phyloP scores from a whole-genome alignment of 1,140 invertebrate species.

The Zaprionus gabonicus region DNA sequence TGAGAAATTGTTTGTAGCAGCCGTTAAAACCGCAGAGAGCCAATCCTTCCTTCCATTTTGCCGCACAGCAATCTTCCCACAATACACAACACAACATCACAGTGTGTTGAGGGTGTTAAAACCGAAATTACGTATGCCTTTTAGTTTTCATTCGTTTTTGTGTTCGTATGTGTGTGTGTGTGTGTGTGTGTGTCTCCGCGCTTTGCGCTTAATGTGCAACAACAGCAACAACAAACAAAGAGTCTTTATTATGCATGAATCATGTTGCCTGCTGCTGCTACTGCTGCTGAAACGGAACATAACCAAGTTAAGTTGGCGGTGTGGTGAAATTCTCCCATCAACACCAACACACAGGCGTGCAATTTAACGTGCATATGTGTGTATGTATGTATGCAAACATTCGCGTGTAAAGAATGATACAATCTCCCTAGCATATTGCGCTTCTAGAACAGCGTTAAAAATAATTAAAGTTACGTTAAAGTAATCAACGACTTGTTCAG shows the following conservation, averaged over 20 bases:
- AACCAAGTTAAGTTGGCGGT: constrained; percentile 55
- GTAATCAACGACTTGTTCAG: background rate
- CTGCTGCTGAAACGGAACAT: constrained; percentile 49
- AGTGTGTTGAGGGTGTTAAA: constrained; percentile 62
- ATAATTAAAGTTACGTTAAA: background rate
- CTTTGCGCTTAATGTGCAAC: constrained; percentile 40
- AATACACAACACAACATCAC: constrained; percentile 1
- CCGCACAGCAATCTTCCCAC: constrained; percentile 27
- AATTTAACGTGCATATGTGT: constrained; percentile 4
- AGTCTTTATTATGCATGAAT: constrained; percentile 64
- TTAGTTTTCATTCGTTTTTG: constrained; percentile 16
- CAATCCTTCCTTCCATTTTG: constrained; percentile 30
- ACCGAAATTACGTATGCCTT: constrained; percentile 46
- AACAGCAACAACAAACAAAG: constrained; percentile 72
- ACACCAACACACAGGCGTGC: constrained; percentile 27
- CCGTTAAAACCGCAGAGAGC: constrained; percentile 20
- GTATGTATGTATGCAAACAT: constrained; percentile 2
- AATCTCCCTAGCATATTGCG: background rate
- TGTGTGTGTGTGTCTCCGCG: constrained; percentile 30
- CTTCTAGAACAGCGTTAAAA: background rate
- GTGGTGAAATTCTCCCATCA: constrained; percentile 64
- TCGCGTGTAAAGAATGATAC: background rate
- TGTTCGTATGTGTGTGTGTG: constrained; percentile 23
- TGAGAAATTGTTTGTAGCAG: constrained; percentile 19
- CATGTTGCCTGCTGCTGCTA: constrained; percentile 42